These are phyloP conservation scores for Temnothorax curvispinosus DNA, from an alignment of 1,140 invertebrate genomes.

Conservation along the genomic window DNA sequence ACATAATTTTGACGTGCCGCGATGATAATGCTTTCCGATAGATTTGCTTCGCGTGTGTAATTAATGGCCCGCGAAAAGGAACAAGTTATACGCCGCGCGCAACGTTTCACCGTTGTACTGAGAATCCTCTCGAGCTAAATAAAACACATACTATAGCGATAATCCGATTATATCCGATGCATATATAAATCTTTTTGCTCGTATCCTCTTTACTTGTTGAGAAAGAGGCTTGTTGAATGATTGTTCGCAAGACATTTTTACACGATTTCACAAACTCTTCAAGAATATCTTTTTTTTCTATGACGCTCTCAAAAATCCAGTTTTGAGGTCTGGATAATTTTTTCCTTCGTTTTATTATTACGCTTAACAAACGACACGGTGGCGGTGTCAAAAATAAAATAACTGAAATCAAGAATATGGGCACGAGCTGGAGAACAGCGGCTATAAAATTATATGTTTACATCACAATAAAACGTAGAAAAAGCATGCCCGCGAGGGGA, in stretches of 20 bases:
- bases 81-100: constrained; percentile 22
- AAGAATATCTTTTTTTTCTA: not conserved
- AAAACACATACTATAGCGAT: not conserved
- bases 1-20: constrained; percentile 59
- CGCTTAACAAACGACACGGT: not conserved
- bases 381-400: constrained; percentile 1
- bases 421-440: not conserved
- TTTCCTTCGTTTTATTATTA: not conserved
- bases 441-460: constrained; percentile 51
- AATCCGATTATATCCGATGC: not conserved
- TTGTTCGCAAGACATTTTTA: not conserved
- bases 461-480: constrained; percentile 20
- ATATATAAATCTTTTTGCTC: not conserved
- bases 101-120: not conserved
- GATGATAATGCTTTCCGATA: constrained; percentile 62
- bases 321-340: not conserved
- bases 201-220: no score
- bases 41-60: constrained; percentile 59
- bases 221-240: not conserved
- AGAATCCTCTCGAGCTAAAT: not conserved
- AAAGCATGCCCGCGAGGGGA: not conserved
- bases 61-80: constrained; percentile 56
- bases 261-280: not conserved
- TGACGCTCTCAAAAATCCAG: not conserved
- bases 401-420: constrained; percentile 5